Conservation (phyloP, 1,140 invertebrate species). For the Leguminivora glycinivorella region DNA sequence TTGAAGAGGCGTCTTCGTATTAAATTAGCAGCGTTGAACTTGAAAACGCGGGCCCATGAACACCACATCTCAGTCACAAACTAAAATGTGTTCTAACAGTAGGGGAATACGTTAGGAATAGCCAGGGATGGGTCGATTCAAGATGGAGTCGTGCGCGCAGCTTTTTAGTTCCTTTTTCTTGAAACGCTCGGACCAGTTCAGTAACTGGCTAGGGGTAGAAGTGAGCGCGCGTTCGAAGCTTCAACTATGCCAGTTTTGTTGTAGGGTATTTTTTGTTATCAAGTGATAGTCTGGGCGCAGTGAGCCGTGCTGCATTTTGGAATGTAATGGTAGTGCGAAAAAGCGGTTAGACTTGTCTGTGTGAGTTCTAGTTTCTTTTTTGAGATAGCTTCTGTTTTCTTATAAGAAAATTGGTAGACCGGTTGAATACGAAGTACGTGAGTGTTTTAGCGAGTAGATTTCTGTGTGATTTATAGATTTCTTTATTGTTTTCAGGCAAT, state of each 20-base stretch:
- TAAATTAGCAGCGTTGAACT: conserved; percentile 42
- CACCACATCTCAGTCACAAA: not conserved
- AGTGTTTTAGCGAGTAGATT: not conserved
- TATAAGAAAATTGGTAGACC: not conserved
- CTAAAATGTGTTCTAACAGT: conserved; percentile 20
- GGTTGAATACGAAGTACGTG: not conserved
- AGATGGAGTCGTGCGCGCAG: conserved; percentile 52
- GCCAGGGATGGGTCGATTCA: conserved; percentile 32
- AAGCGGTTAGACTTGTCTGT: conserved; percentile 23
- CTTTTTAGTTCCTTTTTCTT: conserved; percentile 61
- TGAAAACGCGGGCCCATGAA: conserved; percentile 35
- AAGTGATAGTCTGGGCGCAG: conserved; percentile 21
- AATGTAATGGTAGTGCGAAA: conserved; percentile 25
- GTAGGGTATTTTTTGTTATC: conserved; percentile 14
- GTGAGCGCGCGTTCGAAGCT: conserved; percentile 37
- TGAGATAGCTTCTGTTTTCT: not conserved
- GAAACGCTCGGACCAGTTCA: conserved; percentile 54
- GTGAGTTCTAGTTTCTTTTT: not conserved
- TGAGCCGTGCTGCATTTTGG: conserved; percentile 2
- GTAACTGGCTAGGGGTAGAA: conserved; percentile 45
- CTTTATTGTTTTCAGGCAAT: not conserved
- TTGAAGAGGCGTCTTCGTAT: conserved; percentile 41
- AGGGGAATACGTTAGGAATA: conserved; percentile 14
- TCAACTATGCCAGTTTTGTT: conserved; percentile 31
- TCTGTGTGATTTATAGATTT: not conserved